These are phyloP conservation scores for Papilio protenor DNA, from an alignment of 2,888 invertebrate genomes.

Conservation along the genomic window DNA sequence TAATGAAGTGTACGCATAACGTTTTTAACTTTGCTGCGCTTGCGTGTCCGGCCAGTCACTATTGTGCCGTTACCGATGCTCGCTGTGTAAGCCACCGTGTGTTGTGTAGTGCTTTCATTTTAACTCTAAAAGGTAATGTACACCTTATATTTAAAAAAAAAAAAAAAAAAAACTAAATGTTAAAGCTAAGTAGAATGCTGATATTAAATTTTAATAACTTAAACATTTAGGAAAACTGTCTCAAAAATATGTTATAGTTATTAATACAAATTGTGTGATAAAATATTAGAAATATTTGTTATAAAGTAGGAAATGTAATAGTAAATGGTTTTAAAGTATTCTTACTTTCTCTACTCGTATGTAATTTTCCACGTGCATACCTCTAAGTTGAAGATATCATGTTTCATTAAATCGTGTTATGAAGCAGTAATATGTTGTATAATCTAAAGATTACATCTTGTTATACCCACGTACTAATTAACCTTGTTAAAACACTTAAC, in stretches of 20 bases:
- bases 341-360: too few relatives aligned
- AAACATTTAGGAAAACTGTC: neutral
- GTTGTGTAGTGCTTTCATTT: neutral
- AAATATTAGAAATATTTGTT: too few relatives aligned
- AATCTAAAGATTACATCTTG: constrained; percentile 2
- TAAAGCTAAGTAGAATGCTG: neutral
- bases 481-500: neutral
- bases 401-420: constrained; percentile 3
- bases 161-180: neutral
- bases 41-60: constrained; percentile 7
- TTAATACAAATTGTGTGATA: neutral
- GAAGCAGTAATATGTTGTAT: constrained; percentile 2
- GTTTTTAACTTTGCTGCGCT: neutral
- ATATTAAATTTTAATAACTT: neutral
- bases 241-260: neutral
- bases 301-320: neutral
- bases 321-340: neutral
- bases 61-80: constrained; percentile 9
- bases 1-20: neutral
- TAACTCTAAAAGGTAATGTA: constrained; percentile 7
- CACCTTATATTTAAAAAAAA: neutral
- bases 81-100: neutral
- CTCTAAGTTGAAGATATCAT: too few relatives aligned
- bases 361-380: too few relatives aligned
- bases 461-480: neutral